Evolutionary conservation across 2,797 vertebrate species (phyloP).

Genomic region (Lagorchestes hirsutus): DNA sequence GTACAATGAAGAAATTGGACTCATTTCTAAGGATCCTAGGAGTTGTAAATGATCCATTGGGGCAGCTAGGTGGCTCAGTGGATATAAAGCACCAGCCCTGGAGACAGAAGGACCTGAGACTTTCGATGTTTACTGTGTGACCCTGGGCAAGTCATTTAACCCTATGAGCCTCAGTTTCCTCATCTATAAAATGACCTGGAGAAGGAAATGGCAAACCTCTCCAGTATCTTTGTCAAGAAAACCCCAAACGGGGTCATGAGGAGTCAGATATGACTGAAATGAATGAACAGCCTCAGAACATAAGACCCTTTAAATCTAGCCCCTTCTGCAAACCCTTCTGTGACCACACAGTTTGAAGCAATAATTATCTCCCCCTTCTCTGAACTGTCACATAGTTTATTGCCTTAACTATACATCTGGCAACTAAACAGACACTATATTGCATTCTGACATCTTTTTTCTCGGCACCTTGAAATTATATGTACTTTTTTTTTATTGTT

Average conservation of each 20-base stretch:
- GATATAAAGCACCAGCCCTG: background rate
- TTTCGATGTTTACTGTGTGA: background rate
- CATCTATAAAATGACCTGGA: background rate
- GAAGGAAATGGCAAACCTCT: background rate
- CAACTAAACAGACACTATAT: background rate
- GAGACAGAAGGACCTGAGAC: background rate
- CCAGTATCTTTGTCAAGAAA: background rate
- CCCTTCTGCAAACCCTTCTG: background rate
- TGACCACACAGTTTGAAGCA: background rate
- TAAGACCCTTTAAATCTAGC: background rate
- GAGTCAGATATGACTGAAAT: background rate
- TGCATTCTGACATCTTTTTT: background rate
- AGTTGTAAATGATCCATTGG: background rate
- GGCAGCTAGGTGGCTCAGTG: background rate
- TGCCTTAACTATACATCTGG: background rate
- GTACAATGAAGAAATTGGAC: background rate
- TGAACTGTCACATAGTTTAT: background rate
- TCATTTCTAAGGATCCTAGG: background rate
- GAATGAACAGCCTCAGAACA: background rate
- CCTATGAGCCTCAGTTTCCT: constrained; percentile 5
- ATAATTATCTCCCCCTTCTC: background rate
- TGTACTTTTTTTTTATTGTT: background rate
- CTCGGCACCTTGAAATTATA: background rate
- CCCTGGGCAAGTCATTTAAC: background rate
- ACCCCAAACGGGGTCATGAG: background rate